Conservation (phyloP, 2,888 invertebrate genomes). For the Perizoma affinitatum region DNA sequence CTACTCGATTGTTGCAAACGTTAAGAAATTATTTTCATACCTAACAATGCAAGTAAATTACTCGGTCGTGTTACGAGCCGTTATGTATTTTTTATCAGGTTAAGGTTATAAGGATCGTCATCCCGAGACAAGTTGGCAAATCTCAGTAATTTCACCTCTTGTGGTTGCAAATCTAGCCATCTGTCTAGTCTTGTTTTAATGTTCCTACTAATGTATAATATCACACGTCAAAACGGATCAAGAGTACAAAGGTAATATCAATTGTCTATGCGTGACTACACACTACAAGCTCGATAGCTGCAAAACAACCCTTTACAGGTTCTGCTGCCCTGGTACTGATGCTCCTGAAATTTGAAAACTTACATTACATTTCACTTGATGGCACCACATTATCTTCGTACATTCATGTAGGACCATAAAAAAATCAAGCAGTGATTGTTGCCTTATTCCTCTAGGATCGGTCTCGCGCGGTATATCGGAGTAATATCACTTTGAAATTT, state of each 20-base stretch:
- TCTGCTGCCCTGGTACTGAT: slow-evolving; percentile 61
- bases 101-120: not conserved
- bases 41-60: too few relatives aligned
- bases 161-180: too few relatives aligned
- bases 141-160: not conserved
- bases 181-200: not conserved
- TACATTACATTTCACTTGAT: not conserved
- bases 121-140: not conserved
- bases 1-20: not conserved
- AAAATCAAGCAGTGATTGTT: too few relatives aligned
- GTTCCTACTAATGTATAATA: not conserved
- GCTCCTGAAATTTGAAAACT: slow-evolving; percentile 44
- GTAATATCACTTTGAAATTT: too few relatives aligned
- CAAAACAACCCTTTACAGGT: slow-evolving; percentile 43
- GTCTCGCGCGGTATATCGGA: too few relatives aligned
- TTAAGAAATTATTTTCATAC: not conserved
- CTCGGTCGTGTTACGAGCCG: too few relatives aligned
- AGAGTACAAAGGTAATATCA: slow-evolving; percentile 21
- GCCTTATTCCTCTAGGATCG: too few relatives aligned
- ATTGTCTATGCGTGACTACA: slow-evolving; percentile 28
- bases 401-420: too few relatives aligned
- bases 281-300: slow-evolving; percentile 12
- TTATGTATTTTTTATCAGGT: too few relatives aligned
- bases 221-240: slow-evolving; percentile 13
- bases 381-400: too few relatives aligned